Percentiles rank a stretch among this genome's conserved stretches.
Evolutionary conservation across 1,140 invertebrate species (phyloP).

Genomic region (Vollenhovia emeryi): DNA sequence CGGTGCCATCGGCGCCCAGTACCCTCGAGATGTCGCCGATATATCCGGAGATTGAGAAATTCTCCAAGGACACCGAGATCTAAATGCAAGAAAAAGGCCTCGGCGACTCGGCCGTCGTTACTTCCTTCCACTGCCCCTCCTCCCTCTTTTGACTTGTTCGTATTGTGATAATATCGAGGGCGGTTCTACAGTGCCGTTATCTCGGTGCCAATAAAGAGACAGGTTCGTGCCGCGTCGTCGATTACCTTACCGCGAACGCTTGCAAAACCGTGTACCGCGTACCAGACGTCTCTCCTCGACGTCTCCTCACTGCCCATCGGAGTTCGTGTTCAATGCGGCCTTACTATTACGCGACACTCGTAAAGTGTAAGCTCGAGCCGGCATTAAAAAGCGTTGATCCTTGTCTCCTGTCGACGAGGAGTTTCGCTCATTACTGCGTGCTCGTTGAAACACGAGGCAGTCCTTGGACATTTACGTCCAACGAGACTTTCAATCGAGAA

Average conservation of each 20-base stretch:
- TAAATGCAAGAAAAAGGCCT: constrained; percentile 82
- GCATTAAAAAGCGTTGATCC: neutral
- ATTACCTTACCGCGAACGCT: neutral
- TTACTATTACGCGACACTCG: neutral
- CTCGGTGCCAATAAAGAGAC: constrained; percentile 48
- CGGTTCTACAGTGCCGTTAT: constrained; percentile 32
- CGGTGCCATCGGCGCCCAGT: constrained; percentile 92
- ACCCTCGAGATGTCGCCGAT: constrained; percentile 94
- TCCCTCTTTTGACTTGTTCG: constrained; percentile 4
- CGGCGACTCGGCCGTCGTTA: neutral
- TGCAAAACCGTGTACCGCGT: neutral
- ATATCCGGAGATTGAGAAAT: constrained; percentile 92
- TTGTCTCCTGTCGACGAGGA: neutral
- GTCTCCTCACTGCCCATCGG: neutral
- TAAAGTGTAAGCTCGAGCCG: constrained; percentile 13
- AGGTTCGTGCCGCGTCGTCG: constrained; percentile 63
- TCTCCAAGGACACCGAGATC: constrained; percentile 92
- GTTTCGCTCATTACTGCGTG: constrained; percentile 1
- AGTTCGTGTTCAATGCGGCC: neutral
- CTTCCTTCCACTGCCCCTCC: neutral
- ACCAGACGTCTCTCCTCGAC: neutral
- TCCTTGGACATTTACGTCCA: neutral
- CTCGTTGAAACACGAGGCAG: constrained; percentile 7
- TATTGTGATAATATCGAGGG: constrained; percentile 79
- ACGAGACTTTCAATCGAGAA: neutral